Base-by-base conservation (phyloP, 2,888 invertebrate genomes). In the Drosophila nigricruria region DNA sequence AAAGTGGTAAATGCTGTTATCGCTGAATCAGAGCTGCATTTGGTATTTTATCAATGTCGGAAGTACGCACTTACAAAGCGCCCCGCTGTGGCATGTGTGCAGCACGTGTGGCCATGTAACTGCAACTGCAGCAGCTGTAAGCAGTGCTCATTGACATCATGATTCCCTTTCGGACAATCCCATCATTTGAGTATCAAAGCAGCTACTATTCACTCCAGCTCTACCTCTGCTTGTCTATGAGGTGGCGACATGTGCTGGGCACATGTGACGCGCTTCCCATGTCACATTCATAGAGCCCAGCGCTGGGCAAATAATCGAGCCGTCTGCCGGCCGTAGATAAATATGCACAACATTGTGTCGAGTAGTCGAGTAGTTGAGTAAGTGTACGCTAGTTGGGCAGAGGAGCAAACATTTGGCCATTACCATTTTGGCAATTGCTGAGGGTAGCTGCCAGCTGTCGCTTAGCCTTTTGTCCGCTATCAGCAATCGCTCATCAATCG, bases 201-300 rank as follows among this genome's bases (percentile, higher is more conserved):
- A 49, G 49, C 49, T 18, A 8, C 30, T 12, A 30, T 2, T 12
- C 25, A 0, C 12, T 6, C 16, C 20, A 4, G 36, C 27, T n/a
- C 38, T 14, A 2, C 36, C 9, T 5, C 38, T 1, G 8, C 36
- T 12, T 18, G 0, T 14, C 54, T 0, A 14, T 30, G n/a, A n/a
- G 32, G 42, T 47, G 58, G 45, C 52, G 27, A 30, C 53, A 45
- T 45, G 54, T 60, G 70, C 34, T 14, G 53, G 30, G 54, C 64
- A 63, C 84, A 84, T 81, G 64, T 85, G 84, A 77, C 66, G 63
- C 43, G 64, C 59, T 84, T 84, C 84, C 84, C 84, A 84, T 88
- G 84, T 82, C 85, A 65, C 43, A 32, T 23, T 25, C 23, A 23
- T 14, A 5, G 23, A 14, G 42, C 43, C 23, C 53, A 36, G 59